Conservation (phyloP, 1,140 invertebrate species). For the Eriosoma lanigerum region DNA sequence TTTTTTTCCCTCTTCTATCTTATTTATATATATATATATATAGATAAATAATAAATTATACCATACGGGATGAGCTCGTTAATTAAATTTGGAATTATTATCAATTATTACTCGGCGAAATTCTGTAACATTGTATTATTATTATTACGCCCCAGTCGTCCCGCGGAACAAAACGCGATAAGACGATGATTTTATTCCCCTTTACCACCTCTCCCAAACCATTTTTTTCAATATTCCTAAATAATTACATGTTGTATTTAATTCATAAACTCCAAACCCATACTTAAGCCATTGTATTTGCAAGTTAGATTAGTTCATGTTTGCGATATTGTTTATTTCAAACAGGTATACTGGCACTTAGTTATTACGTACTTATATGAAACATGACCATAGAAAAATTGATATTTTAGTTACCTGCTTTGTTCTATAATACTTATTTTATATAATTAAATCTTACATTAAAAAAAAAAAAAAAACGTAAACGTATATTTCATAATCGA, state of each 20-base stretch:
- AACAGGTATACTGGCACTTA: too few relatives aligned
- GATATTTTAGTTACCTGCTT: too few relatives aligned
- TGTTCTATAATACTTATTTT: too few relatives aligned
- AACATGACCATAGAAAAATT: too few relatives aligned
- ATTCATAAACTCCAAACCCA: too few relatives aligned
- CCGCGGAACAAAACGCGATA: neutral
- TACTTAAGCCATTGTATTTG: too few relatives aligned
- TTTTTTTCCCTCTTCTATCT: constrained; percentile 5
- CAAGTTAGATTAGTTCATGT: too few relatives aligned
- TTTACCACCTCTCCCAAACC: neutral
- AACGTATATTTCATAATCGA: too few relatives aligned
- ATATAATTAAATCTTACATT: too few relatives aligned
- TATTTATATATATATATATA: neutral
- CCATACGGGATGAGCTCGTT: constrained; percentile 44
- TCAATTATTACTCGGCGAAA: constrained; percentile 43
- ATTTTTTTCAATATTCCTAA: neutral
- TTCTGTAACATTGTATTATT: neutral
- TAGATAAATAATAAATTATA: constrained; percentile 5
- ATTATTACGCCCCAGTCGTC: constrained; percentile 10
- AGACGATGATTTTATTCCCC: constrained; percentile 24
- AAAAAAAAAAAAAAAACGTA: too few relatives aligned
- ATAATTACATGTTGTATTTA: neutral
- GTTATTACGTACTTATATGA: too few relatives aligned
- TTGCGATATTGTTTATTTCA: too few relatives aligned
- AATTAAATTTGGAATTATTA: constrained; percentile 33